Evolutionary conservation across 2,888 invertebrate genomes (phyloP).

Genomic region (Stomorhina lunata): DNA sequence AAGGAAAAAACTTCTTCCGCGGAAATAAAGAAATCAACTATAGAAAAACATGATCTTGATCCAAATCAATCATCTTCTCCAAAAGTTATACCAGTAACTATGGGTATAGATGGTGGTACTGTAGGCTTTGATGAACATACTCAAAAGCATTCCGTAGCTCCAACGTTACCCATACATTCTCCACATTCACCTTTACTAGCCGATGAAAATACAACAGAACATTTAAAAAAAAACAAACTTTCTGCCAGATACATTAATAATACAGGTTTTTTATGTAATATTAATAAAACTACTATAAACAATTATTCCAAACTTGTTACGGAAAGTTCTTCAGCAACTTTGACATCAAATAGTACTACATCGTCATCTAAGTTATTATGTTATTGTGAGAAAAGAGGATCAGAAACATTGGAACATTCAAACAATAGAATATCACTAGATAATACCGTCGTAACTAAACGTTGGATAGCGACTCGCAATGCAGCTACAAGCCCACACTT

Average conservation of each 20-base stretch:
- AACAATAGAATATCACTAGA: neutral
- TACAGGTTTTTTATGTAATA: conserved; percentile 19
- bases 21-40: neutral
- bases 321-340: conserved; percentile 40
- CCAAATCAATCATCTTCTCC: neutral
- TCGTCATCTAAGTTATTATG: conserved; percentile 59
- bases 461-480: conserved; percentile 77
- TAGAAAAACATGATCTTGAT: neutral
- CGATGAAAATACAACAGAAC: conserved; percentile 63
- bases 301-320: conserved; percentile 6
- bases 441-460: conserved; percentile 38
- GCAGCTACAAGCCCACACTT: conserved; percentile 77
- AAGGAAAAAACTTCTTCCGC: neutral
- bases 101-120: neutral
- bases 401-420: neutral
- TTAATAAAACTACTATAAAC: neutral
- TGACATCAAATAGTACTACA: conserved; percentile 21
- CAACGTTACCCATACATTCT: conserved; percentile 73
- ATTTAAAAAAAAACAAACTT: conserved; percentile 69
- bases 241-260: conserved; percentile 74
- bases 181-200: conserved; percentile 72
- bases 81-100: neutral
- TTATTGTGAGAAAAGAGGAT: conserved; percentile 57
- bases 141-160: conserved; percentile 67
- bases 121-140: neutral